These are phyloP conservation scores for Megaceryle alcyon DNA, from an alignment of 2,797 vertebrate genomes.

Conservation along the genomic window DNA sequence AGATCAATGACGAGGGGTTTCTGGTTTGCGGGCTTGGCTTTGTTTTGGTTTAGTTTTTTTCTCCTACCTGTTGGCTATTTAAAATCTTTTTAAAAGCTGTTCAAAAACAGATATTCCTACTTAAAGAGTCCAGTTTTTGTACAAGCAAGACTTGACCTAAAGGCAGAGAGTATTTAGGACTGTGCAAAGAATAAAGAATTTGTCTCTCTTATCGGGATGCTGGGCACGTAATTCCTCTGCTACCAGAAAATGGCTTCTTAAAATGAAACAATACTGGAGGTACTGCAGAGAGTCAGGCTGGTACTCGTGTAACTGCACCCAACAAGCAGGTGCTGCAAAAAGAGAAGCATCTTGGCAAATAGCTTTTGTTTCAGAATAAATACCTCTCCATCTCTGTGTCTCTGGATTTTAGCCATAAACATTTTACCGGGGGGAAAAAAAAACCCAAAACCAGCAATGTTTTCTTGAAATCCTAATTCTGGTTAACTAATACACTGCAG, in stretches of 20 bases:
- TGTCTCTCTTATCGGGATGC: neutral
- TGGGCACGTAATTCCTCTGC: neutral
- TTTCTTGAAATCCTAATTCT: neutral
- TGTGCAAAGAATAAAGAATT: neutral
- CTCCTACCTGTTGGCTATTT: neutral
- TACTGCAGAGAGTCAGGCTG: neutral
- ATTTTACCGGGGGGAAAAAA: neutral
- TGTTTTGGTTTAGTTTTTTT: neutral
- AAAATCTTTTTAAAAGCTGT: neutral
- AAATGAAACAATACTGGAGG: neutral
- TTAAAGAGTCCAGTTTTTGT: neutral
- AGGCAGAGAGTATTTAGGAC: neutral
- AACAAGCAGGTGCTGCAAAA: neutral
- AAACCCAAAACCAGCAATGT: neutral
- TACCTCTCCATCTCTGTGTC: rapidly evolving
- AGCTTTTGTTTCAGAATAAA: neutral
- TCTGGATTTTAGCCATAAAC: neutral
- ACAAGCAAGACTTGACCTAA: neutral
- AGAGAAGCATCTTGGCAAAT: neutral
- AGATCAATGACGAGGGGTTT: rapidly evolving
- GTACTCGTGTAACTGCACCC: neutral
- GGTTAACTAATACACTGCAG: neutral
- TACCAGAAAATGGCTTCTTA: neutral
- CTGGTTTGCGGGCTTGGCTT: neutral
- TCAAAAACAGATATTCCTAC: neutral